Base-by-base conservation (phyloP, 2,797 vertebrate genomes). In the Galagoides demidoff region DNA sequence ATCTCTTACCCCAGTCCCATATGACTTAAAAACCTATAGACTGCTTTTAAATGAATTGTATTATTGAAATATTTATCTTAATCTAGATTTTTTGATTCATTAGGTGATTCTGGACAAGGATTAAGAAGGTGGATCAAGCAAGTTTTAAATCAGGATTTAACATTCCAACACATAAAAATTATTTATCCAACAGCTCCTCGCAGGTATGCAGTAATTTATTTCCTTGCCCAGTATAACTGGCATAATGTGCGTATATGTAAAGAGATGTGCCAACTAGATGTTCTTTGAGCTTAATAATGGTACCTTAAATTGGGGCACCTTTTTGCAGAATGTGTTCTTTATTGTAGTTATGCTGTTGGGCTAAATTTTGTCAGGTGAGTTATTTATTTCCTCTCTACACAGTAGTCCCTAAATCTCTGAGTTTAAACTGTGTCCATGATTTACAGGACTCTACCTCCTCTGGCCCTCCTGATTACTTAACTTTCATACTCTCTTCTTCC, bases 121-220 rank as follows among this genome's bases (percentile, higher is more conserved):
- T 83, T 99, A 92, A 99, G 98, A 98, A 94, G 95, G 22, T 99
- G 99, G 99, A 99, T 99, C 96, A 98, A 98, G 92, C 98, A 99
- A 57, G 96, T 99, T 93, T 98, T 99, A 97, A 98, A 97, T 92
- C 98, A 99, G 95, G 99, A 99, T 95, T 97, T 99, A 98, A 96
- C 98, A 37, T 99, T 99, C 97, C 98, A 98, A 3, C 99, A 99
- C 96, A 99, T 99, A 98, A 98, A 99, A 98, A 96, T 99, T 55
- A 99, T 99, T 98, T 99, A 99, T 94, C 99, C 99, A 89, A 99
- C 99, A 0, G 99, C 99, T 97, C 99, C 99, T 97, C 82, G 97
- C 96, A 99, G 99, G 99, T 99, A 99, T 57, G 92, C 8, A 43
- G 19, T 43, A n/a, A 87, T 78, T 78, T 52, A 68, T 76, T 57